These are phyloP conservation scores for Cotesia congregata DNA, from an alignment of 2,888 invertebrate genomes.

Conservation along the genomic window DNA sequence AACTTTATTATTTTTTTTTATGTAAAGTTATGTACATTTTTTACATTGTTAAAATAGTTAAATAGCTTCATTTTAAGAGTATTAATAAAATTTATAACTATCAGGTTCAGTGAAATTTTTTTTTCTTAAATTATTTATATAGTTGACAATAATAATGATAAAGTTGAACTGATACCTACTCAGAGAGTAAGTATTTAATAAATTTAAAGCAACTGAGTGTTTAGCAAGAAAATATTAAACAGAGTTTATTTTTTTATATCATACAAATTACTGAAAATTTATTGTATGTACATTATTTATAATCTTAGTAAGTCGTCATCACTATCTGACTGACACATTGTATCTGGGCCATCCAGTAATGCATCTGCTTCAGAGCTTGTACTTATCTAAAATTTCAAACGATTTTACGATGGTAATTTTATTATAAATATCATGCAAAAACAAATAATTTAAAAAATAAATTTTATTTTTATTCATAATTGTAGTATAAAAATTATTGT, in stretches of 20 bases:
- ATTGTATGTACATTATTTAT: constrained; percentile 22
- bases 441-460: neutral
- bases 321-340: constrained; percentile 59
- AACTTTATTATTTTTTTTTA: too few relatives aligned
- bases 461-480: neutral
- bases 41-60: too few relatives aligned
- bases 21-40: too few relatives aligned
- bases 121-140: too few relatives aligned
- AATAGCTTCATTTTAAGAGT: too few relatives aligned
- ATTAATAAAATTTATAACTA: too few relatives aligned
- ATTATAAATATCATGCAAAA: constrained; percentile 10
- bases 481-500: neutral
- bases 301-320: constrained; percentile 54
- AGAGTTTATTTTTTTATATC: constrained; percentile 26
- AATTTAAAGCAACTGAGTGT: neutral
- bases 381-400: constrained; percentile 55
- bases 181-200: neutral
- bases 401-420: constrained; percentile 7
- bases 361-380: constrained; percentile 62
- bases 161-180: neutral
- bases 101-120: too few relatives aligned
- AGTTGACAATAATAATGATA: too few relatives aligned
- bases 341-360: constrained; percentile 58
- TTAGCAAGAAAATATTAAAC: constrained; percentile 29
- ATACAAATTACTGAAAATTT: constrained; percentile 18